Evolutionary conservation across 53 echinoderm and acorn worm genomes (phyloP).

Genomic region (Echinometra lucunter): DNA sequence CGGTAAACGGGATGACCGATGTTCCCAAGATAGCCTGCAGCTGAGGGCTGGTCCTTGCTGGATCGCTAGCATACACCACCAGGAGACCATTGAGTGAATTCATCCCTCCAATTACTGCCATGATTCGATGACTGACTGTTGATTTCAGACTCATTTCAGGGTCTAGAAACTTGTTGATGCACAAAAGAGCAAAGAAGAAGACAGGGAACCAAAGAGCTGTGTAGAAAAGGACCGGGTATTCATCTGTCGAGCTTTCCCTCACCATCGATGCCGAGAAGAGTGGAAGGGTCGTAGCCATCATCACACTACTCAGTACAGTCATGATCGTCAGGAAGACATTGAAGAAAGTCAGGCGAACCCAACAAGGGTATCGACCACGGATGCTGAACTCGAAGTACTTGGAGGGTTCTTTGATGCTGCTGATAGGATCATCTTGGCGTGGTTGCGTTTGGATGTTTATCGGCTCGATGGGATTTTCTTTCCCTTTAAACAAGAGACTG

Average conservation of each 20-base stretch:
- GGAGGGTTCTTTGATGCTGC: background rate
- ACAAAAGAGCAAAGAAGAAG: slow-evolving; percentile 84
- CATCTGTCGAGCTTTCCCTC: slow-evolving; percentile 76
- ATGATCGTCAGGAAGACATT: slow-evolving; percentile 87
- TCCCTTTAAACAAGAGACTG: background rate
- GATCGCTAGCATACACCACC: slow-evolving; percentile 90
- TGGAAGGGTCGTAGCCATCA: slow-evolving; percentile 88
- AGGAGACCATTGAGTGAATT: slow-evolving; percentile 87
- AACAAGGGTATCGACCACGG: background rate
- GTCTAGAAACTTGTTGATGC: slow-evolving; percentile 74
- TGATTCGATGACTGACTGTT: slow-evolving; percentile 71
- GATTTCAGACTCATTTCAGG: slow-evolving; percentile 64
- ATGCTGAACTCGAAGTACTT: slow-evolving; percentile 41
- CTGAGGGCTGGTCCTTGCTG: slow-evolving; percentile 76
- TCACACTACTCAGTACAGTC: slow-evolving; percentile 78
- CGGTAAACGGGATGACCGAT: slow-evolving; percentile 89
- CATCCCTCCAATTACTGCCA: slow-evolving; percentile 80
- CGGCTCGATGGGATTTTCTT: background rate
- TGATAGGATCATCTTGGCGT: background rate
- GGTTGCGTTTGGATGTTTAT: background rate
- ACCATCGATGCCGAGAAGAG: slow-evolving; percentile 82
- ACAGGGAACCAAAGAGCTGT: slow-evolving; percentile 86
- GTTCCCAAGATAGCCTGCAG: slow-evolving; percentile 92
- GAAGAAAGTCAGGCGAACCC: slow-evolving; percentile 25
- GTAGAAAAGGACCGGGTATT: slow-evolving; percentile 85